These are phyloP conservation scores for Strix occidentalis DNA, from an alignment of 2,797 vertebrate species.

Conservation along the genomic window DNA sequence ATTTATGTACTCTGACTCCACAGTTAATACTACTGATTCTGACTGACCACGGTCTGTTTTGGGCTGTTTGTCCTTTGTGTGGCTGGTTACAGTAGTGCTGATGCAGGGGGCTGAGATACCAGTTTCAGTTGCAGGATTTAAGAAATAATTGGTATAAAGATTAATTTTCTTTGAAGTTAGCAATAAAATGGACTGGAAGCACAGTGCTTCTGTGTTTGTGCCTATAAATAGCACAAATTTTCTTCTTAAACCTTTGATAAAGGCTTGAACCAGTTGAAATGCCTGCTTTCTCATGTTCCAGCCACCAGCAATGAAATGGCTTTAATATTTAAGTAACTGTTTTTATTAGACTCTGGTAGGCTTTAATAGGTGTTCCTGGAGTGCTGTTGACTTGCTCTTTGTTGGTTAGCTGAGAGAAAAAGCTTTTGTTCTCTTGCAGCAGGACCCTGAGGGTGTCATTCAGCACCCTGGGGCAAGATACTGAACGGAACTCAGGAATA, in stretches of 20 bases:
- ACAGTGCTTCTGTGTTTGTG: not conserved
- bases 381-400: constrained; percentile 28
- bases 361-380: constrained; percentile 56
- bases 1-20: not conserved
- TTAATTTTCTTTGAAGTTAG: not conserved
- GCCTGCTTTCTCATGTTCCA: constrained; percentile 14
- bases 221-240: constrained; percentile 19
- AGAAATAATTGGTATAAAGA: constrained; percentile 15
- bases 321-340: constrained; percentile 50
- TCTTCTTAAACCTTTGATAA: constrained; percentile 19
- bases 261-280: not conserved
- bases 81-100: not conserved
- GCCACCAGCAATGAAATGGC: constrained; percentile 31
- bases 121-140: not conserved
- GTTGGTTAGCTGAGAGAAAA: constrained; percentile 29
- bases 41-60: not conserved
- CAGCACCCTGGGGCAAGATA: not conserved
- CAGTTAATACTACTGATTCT: not conserved
- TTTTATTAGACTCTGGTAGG: constrained; percentile 53
- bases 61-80: not conserved
- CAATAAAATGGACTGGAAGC: constrained; percentile 5
- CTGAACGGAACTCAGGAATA: not conserved
- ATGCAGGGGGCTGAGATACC: not conserved
- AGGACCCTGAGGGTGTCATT: constrained; percentile 33
- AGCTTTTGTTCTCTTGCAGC: constrained; percentile 49